A percentile compares a stretch with the other conserved stretches of the same genome.
phyloP scores from a whole-genome alignment of 2,888 invertebrate species.

The Pollenia amentaria region DNA sequence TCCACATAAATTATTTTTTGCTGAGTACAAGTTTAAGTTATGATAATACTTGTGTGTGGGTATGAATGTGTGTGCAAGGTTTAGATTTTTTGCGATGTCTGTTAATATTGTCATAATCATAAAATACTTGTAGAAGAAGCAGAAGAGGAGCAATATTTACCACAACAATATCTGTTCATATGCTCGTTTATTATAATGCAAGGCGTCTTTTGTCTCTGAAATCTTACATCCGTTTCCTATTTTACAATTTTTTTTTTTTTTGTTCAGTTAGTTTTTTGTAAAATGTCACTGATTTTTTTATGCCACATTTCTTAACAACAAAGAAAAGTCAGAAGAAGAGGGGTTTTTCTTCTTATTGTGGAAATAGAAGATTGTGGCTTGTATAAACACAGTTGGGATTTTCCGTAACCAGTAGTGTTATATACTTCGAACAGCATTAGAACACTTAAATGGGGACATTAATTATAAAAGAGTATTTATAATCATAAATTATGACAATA shows the following conservation, averaged over 20 bases:
- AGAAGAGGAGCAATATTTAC: conserved; percentile 19
- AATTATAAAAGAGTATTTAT: conserved; percentile 18
- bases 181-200: conserved; percentile 50
- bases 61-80: background rate
- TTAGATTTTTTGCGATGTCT: conserved; percentile 25
- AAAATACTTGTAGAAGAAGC: conserved; percentile 38
- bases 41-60: conserved; percentile 26
- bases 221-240: conserved; percentile 69
- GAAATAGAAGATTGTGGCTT: conserved; percentile 61
- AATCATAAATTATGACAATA: background rate
- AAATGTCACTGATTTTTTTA: conserved; percentile 3
- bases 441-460: conserved; percentile 41
- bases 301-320: background rate
- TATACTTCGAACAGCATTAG: background rate
- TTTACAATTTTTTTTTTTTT: conserved; percentile 39
- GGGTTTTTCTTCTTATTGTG: conserved; percentile 33
- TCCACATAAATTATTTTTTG: conserved; percentile 29
- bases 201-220: conserved; percentile 60
- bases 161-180: conserved; percentile 57
- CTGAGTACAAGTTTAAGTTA: conserved; percentile 44
- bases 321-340: conserved; percentile 38
- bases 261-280: conserved; percentile 2
- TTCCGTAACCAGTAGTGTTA: background rate
- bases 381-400: conserved; percentile 56
- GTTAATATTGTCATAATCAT: conserved; percentile 64